phyloP scores from a whole-genome alignment of 2,888 invertebrate species.

The Scrobipalpa atriplicella region DNA sequence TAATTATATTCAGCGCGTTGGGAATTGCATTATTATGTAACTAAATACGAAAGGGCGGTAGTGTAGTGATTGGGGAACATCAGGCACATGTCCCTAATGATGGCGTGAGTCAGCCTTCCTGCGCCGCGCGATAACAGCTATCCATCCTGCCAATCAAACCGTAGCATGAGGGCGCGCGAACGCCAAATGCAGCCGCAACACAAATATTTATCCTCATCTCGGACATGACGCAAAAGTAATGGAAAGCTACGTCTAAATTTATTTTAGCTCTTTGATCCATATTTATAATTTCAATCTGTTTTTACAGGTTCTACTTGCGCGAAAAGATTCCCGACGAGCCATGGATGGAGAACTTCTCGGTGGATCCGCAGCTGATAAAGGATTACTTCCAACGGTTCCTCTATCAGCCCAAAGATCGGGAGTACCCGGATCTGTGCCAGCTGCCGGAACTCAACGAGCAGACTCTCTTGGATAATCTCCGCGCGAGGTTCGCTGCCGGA shows the following conservation, averaged over 20 bases:
- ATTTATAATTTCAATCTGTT: slow-evolving; percentile 37
- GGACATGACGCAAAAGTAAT: slow-evolving; percentile 71
- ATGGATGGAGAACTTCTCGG: slow-evolving; percentile 94
- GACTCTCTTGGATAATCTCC: slow-evolving; percentile 94
- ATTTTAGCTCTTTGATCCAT: slow-evolving; percentile 25
- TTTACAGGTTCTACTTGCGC: slow-evolving; percentile 91
- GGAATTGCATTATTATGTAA: slow-evolving; percentile 19
- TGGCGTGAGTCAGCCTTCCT: slow-evolving; percentile 77
- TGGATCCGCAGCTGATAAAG: slow-evolving; percentile 95
- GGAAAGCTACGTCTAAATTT: slow-evolving; percentile 44
- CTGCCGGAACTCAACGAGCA: slow-evolving; percentile 97
- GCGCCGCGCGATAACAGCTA: slow-evolving; percentile 71
- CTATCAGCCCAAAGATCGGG: slow-evolving; percentile 95
- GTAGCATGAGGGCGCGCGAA: slow-evolving; percentile 45
- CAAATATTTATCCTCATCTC: slow-evolving; percentile 55
- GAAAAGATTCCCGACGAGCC: slow-evolving; percentile 92
- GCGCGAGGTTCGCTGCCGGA: slow-evolving; percentile 93
- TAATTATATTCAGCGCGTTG: background rate
- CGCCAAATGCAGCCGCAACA: slow-evolving; percentile 51
- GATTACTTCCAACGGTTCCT: slow-evolving; percentile 96
- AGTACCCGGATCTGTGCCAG: slow-evolving; percentile 98
- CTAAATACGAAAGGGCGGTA: slow-evolving; percentile 52
- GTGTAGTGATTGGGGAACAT: slow-evolving; percentile 69
- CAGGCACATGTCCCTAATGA: slow-evolving; percentile 56
- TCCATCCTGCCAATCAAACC: slow-evolving; percentile 77